A percentile compares a stretch with the other conserved stretches of the same genome.
Evolutionary conservation across 2,888 invertebrate genomes (phyloP).

Genomic region (Xanthorhoe designata): DNA sequence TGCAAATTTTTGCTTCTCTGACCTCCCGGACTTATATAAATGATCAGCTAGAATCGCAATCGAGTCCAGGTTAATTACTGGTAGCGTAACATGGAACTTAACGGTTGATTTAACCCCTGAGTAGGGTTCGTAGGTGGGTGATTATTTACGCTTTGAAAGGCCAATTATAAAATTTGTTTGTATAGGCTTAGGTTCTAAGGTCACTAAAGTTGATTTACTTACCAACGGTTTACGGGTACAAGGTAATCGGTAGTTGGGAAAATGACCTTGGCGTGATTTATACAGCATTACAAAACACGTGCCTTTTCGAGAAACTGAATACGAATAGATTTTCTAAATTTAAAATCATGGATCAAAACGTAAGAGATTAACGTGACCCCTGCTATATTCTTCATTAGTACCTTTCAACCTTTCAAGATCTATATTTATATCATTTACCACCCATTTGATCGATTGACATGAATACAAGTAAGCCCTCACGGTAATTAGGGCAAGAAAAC

Average conservation of each 20-base stretch:
- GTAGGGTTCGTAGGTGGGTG: slow-evolving; percentile 54
- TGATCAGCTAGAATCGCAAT: slow-evolving; percentile 45
- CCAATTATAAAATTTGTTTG: slow-evolving; percentile 29
- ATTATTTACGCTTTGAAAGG: slow-evolving; percentile 52
- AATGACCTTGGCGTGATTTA: too few species aligned
- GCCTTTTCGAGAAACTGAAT: too few species aligned
- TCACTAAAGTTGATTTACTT: neutral
- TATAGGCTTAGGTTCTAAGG: slow-evolving; percentile 35
- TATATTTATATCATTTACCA: slow-evolving; percentile 21
- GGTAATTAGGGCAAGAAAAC: slow-evolving; percentile 27
- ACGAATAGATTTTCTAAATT: too few species aligned
- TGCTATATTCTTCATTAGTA: slow-evolving; percentile 1
- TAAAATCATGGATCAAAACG: neutral
- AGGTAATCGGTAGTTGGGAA: too few species aligned
- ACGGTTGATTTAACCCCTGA: slow-evolving; percentile 65
- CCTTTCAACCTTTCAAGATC: slow-evolving; percentile 4
- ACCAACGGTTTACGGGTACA: neutral
- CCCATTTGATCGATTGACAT: slow-evolving; percentile 26
- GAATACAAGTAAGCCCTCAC: slow-evolving; percentile 25
- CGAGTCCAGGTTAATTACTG: slow-evolving; percentile 64
- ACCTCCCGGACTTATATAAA: slow-evolving; percentile 49
- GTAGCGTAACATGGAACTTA: slow-evolving; percentile 62
- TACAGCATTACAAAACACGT: too few species aligned
- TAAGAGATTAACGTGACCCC: neutral
- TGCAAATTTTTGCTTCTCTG: slow-evolving; percentile 19